These are phyloP conservation scores for Procambarus clarkii DNA, from an alignment of 1,140 invertebrate genomes.

Conservation along the genomic window DNA sequence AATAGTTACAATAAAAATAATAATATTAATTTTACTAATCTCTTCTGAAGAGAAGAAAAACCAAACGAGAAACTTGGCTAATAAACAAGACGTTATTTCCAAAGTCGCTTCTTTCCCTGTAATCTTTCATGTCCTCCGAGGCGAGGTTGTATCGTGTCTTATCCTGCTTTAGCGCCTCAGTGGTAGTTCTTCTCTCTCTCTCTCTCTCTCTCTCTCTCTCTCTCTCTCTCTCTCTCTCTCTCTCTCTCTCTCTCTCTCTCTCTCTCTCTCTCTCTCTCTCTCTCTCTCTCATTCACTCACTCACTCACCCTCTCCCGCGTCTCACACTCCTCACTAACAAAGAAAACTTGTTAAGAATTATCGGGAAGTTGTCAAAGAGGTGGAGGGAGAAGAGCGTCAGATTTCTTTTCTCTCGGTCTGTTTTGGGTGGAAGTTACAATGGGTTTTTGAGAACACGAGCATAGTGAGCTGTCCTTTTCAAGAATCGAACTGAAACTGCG, in stretches of 20 bases:
- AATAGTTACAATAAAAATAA: no score
- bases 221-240: no score
- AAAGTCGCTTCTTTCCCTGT: no score
- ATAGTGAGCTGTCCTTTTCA: background rate
- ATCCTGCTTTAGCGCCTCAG: no score
- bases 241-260: background rate
- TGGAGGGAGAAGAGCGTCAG: background rate
- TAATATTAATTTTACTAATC: no score
- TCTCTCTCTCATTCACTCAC: background rate
- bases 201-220: background rate
- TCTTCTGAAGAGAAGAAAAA: no score
- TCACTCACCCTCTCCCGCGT: background rate
- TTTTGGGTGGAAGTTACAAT: slow-evolving; percentile 11
- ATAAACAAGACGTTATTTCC: no score
- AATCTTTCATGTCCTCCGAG: no score
- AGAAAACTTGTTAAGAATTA: slow-evolving; percentile 19
- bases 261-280: background rate
- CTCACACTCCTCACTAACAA: slow-evolving; percentile 4
- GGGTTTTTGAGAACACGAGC: background rate
- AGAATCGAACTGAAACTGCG: background rate
- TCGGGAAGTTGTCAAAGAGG: slow-evolving; percentile 10
- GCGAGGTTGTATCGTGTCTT: no score
- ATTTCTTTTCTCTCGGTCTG: background rate
- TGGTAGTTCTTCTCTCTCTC: no score
- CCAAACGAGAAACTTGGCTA: no score